Evolutionary conservation across 2,797 vertebrate genomes (phyloP), one percentile per base, ranked within the genome.

Genomic region (Numenius phaeopus): DNA sequence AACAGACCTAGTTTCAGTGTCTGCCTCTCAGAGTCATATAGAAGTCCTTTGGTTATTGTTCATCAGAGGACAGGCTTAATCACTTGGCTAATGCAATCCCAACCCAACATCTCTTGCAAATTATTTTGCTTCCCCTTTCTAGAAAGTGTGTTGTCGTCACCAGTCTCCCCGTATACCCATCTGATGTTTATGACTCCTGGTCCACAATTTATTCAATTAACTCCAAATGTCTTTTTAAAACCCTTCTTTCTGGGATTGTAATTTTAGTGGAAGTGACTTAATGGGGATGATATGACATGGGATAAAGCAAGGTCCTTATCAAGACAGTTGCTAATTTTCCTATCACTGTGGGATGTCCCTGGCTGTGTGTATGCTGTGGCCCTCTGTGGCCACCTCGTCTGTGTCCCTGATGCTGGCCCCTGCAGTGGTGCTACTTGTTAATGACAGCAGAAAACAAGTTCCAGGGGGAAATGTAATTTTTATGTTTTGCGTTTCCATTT

Each of bases 341-440:
- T 69, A 1, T 34, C 20, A 8, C 1, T 2, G 20, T 22, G 47
- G 82, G 59, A 44, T 3, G 0, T 57, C 9, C 32, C 44, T 47
- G 44, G 18, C 29, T 4, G 0, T 11, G 17, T 32, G 24, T 37
- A 10, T 34, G 11, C 23, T 3, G 0, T 16, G 17, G 14, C 14
- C 11, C 52, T 52, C 75, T 50, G 26, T 80, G 58, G 11, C 37
- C 62, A 40, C n/a, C 52, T 80, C 9, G 0, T 10, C 52, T 24
- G 21, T 39, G 18, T n/a, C 39, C 17, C 34, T 67, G 39, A n/a
- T 47, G 37, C 47, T 1, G 3, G 42, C 22, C 15, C 14, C 46
- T 64, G 30, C 19, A 21, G 21, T 15, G 4, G 6, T 72, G n/a
- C 54, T 61, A 42, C 55, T 88, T 69, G 24, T 67, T 86, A 89